Evolutionary conservation across 2,113 vertebrate genomes (phyloP).

Genomic region (Rhabdomys dilectus): DNA sequence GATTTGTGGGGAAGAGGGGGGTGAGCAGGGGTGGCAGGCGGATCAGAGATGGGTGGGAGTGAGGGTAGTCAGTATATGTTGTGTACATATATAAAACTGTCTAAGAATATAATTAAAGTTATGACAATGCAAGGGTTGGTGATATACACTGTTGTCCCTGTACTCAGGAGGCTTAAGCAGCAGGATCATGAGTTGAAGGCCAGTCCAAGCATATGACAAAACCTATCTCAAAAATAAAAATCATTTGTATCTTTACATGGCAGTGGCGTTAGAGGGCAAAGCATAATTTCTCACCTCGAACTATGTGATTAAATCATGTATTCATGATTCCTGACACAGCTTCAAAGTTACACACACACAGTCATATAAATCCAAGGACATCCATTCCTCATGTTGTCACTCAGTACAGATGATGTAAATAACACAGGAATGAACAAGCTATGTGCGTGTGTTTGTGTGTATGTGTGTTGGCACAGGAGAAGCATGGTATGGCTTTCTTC

Average conservation of each 20-base stretch:
- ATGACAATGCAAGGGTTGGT: not conserved
- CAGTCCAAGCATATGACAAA: not conserved
- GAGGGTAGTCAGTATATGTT: not conserved
- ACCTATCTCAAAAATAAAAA: not conserved
- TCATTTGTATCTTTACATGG: slow-evolving; percentile 20
- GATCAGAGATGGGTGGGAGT: not conserved
- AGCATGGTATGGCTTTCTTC: not conserved
- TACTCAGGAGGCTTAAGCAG: not conserved
- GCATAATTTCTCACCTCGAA: not conserved
- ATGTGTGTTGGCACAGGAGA: too few species aligned
- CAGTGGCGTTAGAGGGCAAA: slow-evolving; percentile 3
- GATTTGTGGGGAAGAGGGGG: not conserved
- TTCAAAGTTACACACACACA: not conserved
- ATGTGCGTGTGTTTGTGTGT: not conserved
- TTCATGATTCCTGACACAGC: not conserved
- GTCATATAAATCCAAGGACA: not conserved
- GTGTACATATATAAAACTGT: not conserved
- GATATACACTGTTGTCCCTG: not conserved
- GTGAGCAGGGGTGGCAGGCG: not conserved
- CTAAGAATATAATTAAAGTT: not conserved
- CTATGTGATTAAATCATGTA: not conserved
- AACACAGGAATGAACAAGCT: not conserved
- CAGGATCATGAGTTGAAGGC: not conserved
- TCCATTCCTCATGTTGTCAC: not conserved
- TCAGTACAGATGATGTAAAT: not conserved